A percentile compares a stretch with the other conserved stretches of the same genome.
Conservation (phyloP, 2,113 vertebrate species). For the Acrocephalus kingi region DNA sequence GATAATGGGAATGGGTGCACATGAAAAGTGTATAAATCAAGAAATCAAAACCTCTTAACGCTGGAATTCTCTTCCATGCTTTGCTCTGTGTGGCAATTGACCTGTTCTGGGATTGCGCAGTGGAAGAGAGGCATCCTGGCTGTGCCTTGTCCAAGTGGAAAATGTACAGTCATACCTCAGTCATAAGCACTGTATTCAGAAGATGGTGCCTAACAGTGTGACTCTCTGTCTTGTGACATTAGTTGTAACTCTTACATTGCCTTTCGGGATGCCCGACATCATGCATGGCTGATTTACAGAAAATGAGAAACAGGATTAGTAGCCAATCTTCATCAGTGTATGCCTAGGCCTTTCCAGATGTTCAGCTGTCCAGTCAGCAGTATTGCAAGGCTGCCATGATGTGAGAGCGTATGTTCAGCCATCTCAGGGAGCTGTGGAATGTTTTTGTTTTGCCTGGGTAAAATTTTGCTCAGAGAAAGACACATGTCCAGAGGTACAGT, state of each 20-base stretch:
- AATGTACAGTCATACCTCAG: not conserved
- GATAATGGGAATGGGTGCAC: not conserved
- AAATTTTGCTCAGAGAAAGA: not conserved
- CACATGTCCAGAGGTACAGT: not conserved
- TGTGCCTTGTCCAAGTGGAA: not conserved
- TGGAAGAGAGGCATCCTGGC: not conserved
- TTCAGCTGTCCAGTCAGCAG: constrained; percentile 31
- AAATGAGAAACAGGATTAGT: not conserved
- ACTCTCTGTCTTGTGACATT: not conserved
- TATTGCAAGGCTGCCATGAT: not conserved
- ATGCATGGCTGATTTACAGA: not conserved
- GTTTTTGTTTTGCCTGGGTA: not conserved
- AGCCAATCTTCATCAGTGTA: not conserved
- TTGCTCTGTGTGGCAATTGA: not conserved
- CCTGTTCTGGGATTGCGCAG: not conserved
- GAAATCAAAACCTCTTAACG: not conserved
- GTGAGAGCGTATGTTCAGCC: not conserved
- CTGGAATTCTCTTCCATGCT: not conserved
- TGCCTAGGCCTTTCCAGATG: constrained; percentile 23
- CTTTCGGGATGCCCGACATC: rapidly evolving
- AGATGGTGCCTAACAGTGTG: not conserved
- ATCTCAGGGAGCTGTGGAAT: not conserved
- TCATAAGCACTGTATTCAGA: not conserved
- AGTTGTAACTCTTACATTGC: not conserved
- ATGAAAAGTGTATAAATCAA: not conserved